phyloP scores from a whole-genome alignment of 1,140 invertebrate species.

The Condylostylus longicornis region DNA sequence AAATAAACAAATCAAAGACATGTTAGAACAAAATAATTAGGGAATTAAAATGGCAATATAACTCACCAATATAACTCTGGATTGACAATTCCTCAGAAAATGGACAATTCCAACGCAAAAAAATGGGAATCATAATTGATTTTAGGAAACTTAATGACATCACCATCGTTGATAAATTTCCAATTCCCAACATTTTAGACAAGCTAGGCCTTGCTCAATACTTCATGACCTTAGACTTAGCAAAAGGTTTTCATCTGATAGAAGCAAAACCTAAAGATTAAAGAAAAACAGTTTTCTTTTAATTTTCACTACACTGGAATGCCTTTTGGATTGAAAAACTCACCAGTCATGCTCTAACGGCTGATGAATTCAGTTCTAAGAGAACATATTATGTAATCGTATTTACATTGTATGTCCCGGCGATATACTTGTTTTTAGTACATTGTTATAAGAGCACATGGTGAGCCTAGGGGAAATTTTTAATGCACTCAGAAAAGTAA shows the following conservation, averaged over 20 bases:
- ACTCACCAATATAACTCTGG: slow-evolving; percentile 13
- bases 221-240: slow-evolving; percentile 12
- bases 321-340: slow-evolving; percentile 31
- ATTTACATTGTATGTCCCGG: slow-evolving; percentile 24
- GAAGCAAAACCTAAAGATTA: slow-evolving; percentile 6
- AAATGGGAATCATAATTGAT: slow-evolving; percentile 28
- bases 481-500: slow-evolving; percentile 15
- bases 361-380: slow-evolving; percentile 29
- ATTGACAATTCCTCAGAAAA: slow-evolving; percentile 10
- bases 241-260: slow-evolving; percentile 32
- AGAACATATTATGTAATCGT: slow-evolving; percentile 15
- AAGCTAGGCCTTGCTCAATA: slow-evolving; percentile 9
- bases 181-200: slow-evolving; percentile 34
- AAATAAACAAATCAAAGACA: slow-evolving; percentile 7
- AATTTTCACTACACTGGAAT: slow-evolving; percentile 17
- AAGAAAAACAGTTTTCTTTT: slow-evolving; percentile 12
- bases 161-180: slow-evolving; percentile 29
- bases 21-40: slow-evolving; percentile 8
- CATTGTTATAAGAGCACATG: slow-evolving; percentile 19
- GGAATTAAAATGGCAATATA: slow-evolving; percentile 5
- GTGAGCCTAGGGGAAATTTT: slow-evolving; percentile 25
- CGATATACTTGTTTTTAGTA: slow-evolving; percentile 22
- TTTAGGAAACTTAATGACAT: slow-evolving; percentile 26
- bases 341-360: slow-evolving; percentile 30
- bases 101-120: slow-evolving; percentile 15